Conservation (phyloP, 2,113 vertebrate genomes). For the Myrmecophaga tridactyla region DNA sequence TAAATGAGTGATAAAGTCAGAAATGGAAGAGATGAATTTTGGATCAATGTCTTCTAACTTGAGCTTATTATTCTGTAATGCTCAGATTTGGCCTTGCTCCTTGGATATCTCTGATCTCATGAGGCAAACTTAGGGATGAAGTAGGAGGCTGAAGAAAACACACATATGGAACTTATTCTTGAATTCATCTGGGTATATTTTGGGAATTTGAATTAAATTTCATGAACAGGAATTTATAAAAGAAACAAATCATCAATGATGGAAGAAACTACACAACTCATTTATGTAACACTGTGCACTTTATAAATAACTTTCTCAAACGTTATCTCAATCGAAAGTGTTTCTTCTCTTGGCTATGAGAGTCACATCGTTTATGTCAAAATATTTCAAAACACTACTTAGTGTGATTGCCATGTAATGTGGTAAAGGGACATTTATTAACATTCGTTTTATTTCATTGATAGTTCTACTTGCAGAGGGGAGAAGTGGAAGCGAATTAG, state of each 20-base stretch:
- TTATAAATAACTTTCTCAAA: background rate
- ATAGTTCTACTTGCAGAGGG: background rate
- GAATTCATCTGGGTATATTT: background rate
- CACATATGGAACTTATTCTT: background rate
- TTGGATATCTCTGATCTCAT: background rate
- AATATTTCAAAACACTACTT: slow-evolving; percentile 43
- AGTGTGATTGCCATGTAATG: background rate
- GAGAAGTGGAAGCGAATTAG: background rate
- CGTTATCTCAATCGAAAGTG: background rate
- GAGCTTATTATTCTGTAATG: background rate
- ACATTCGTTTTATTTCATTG: background rate
- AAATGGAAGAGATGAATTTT: background rate
- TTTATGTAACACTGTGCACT: background rate
- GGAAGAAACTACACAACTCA: background rate
- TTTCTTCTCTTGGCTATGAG: slow-evolving; percentile 40
- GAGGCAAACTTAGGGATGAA: background rate
- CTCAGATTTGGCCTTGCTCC: background rate
- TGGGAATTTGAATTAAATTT: slow-evolving; percentile 9
- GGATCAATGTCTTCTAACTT: background rate
- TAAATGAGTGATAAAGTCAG: background rate
- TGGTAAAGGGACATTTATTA: background rate
- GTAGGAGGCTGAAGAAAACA: background rate
- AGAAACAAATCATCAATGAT: background rate
- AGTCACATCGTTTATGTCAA: slow-evolving; percentile 19
- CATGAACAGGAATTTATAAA: background rate